Evolutionary conservation across 2,113 vertebrate species (phyloP).

Genomic region (Thunnus maccoyii): DNA sequence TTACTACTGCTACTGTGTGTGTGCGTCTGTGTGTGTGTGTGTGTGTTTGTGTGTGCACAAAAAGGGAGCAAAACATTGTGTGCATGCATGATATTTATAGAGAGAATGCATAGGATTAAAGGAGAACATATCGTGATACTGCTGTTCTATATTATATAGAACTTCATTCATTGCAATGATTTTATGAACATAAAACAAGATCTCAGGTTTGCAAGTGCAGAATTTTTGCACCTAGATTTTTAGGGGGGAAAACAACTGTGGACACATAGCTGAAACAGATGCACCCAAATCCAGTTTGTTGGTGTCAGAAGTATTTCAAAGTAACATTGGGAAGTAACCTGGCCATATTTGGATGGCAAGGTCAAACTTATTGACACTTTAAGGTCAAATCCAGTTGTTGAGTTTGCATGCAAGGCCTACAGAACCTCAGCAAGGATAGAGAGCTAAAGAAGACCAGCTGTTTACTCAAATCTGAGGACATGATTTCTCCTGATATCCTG

Average conservation of each 20-base stretch:
- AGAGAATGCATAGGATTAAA: not conserved
- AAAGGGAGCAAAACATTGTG: not conserved
- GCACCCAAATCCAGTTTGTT: conserved; percentile 17
- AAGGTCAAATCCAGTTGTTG: conserved; percentile 9
- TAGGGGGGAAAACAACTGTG: no score
- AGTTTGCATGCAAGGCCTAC: not conserved
- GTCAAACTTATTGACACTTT: conserved; percentile 6
- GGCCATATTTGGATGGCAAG: not conserved
- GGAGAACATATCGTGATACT: not conserved
- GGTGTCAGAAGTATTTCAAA: conserved; percentile 25
- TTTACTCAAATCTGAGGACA: no score
- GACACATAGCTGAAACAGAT: not conserved
- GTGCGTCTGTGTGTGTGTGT: conserved; percentile 74
- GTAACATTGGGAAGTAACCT: not conserved
- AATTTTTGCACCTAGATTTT: not conserved
- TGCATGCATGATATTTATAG: not conserved
- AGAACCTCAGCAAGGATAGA: no score
- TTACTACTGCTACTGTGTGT: conserved; percentile 76
- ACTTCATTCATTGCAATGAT: not conserved
- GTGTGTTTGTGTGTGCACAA: conserved; percentile 8
- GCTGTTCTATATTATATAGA: no score
- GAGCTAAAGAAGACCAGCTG: no score
- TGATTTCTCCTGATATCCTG: no score
- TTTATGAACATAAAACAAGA: not conserved
- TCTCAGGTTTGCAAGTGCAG: not conserved